Evolutionary conservation across 2,888 invertebrate genomes (phyloP), one percentile per base, ranked within the genome.

Genomic region (Chymomyza amoena): DNA sequence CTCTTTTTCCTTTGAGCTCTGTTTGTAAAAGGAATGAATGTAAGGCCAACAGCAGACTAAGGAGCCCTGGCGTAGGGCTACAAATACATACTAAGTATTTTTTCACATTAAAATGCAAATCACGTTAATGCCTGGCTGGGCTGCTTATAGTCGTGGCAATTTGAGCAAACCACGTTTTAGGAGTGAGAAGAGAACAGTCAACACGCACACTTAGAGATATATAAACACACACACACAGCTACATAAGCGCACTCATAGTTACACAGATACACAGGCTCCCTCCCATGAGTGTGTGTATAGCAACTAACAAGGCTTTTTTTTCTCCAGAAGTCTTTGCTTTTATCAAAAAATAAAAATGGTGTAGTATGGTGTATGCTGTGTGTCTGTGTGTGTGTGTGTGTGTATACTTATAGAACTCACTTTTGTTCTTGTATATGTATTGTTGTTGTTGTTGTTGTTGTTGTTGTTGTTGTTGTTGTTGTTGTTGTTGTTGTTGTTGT

Each of bases 81-180:
- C 13, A 45, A 45, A 45, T 13, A 32, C 32, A 45, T 13, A 32
- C 32, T 32, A 57, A 57, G 15, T 25, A 57, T 57, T 18, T 32
- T 32, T 32, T 13, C 72, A 65, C 78, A 83, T 87, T 87, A 77
- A 83, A 87, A 83, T 87, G 83, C 83, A 83, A 83, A 83, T 83
- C 83, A 83, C 88, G 87, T 65, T 70, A 73, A 28, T 79, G 72
- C 64, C 74, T 73, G 80, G 78, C 72, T 70, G 76, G 32, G 32
- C 32, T 32, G 32, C 32, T 32, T 32, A 32, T 32, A 32, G 32
- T 32, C 32, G 32, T 32, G 32, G 32, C 32, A 32, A 32, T 32
- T 32, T 32, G 32, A 32, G 68, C 72, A 78, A 69, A 76, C 77
- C 70, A 70, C 82, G 80, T 78, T 81, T 83, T 86, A 72, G 69